Evolutionary conservation across 1,140 invertebrate species (phyloP).

Genomic region (Varroa destructor): DNA sequence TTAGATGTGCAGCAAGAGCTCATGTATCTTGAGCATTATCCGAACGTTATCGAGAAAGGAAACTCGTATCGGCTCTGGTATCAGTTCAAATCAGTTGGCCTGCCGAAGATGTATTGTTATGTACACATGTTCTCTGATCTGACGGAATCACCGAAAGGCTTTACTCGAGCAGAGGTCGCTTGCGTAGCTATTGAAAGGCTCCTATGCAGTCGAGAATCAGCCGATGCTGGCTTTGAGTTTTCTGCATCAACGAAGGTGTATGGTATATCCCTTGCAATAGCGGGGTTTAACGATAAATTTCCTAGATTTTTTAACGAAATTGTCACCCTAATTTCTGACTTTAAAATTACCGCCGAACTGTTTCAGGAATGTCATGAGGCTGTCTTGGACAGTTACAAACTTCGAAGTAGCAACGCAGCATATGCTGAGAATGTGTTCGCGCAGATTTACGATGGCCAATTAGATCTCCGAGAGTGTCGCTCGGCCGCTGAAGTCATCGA

Average conservation of each 20-base stretch:
- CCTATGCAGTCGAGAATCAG: neutral
- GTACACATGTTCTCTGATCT: neutral
- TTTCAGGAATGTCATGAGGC: conserved; percentile 6
- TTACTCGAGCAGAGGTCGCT: neutral
- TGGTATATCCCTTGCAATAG: conserved; percentile 3
- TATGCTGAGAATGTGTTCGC: conserved; percentile 9
- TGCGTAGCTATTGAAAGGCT: neutral
- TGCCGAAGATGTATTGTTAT: conserved; percentile 2
- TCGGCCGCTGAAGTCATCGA: neutral
- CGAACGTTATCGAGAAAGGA: conserved; percentile 9
- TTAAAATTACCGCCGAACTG: conserved; percentile 1
- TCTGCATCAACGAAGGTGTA: neutral
- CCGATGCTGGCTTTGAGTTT: conserved; percentile 13
- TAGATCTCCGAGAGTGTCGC: neutral
- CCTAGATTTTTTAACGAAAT: neutral
- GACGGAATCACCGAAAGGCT: neutral
- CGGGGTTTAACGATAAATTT: neutral
- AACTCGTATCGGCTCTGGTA: conserved; percentile 15
- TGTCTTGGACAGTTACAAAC: neutral
- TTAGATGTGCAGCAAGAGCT: neutral
- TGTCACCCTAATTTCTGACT: neutral
- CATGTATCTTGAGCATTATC: conserved; percentile 7
- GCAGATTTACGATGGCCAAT: conserved; percentile 6
- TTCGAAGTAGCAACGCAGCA: neutral
- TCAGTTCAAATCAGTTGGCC: neutral